These are phyloP conservation scores for Helobdella robusta DNA, from an alignment of 2,888 invertebrate species.

Conservation along the genomic window DNA sequence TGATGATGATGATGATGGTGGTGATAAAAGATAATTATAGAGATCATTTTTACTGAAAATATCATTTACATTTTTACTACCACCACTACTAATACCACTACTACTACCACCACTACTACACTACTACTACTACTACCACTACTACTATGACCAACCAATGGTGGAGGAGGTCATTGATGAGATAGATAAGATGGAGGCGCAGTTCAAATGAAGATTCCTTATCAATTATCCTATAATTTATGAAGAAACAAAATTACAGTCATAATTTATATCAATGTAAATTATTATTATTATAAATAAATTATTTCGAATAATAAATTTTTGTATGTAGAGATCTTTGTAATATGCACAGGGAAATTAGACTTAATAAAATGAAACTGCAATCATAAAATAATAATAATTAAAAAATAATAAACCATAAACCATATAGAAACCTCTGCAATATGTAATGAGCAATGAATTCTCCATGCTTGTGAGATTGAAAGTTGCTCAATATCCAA, in stretches of 20 bases:
- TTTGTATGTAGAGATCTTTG: no score
- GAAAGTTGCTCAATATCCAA: constrained; percentile 89
- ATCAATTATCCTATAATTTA: constrained; percentile 57
- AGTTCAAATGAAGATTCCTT: constrained; percentile 69
- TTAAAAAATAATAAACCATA: background rate
- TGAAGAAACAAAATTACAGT: no score
- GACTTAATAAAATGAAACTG: no score
- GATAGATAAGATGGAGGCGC: constrained; percentile 91
- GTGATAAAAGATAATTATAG: background rate
- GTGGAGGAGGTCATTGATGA: constrained; percentile 95
- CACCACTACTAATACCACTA: background rate
- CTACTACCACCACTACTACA: no score
- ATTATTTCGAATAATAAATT: no score
- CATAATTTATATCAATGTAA: no score
- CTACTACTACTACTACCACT: background rate
- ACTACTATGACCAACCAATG: constrained; percentile 55
- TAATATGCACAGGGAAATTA: no score
- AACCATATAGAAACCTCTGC: constrained; percentile 62
- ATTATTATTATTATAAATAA: no score
- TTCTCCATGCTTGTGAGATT: constrained; percentile 69
- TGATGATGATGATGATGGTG: constrained; percentile 52
- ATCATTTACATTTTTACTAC: background rate
- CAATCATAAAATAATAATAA: background rate
- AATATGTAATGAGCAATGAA: constrained; percentile 81
- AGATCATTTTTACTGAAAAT: no score